Evolutionary conservation across 2,797 vertebrate genomes (phyloP).

Genomic region (Melanogrammus aeglefinus): DNA sequence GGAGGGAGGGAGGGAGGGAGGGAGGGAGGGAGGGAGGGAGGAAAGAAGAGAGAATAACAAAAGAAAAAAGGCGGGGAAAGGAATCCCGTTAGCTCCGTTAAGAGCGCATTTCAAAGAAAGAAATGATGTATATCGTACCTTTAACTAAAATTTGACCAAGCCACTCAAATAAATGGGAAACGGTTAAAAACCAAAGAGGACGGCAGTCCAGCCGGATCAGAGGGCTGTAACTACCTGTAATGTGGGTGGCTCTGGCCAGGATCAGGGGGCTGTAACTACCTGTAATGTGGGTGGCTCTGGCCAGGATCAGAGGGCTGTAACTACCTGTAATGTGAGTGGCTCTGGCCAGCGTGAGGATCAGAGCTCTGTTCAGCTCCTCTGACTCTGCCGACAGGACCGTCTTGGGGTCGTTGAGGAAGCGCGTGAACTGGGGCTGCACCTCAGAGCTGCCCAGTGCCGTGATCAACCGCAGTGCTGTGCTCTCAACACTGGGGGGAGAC

Average conservation of each 20-base stretch:
- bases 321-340: constrained; percentile 96
- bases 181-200: neutral
- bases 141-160: neutral
- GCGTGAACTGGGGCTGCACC: constrained; percentile 95
- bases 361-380: constrained; percentile 93
- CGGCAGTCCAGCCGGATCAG: neutral
- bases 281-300: constrained; percentile 93
- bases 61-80: neutral
- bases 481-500: constrained; percentile 83
- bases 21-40: neutral
- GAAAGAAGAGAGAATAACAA: neutral
- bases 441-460: constrained; percentile 95
- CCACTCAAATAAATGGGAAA: neutral
- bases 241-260: constrained; percentile 86
- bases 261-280: constrained; percentile 64
- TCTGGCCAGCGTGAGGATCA: constrained; percentile 94
- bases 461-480: constrained; percentile 92
- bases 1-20: neutral
- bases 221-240: constrained; percentile 79
- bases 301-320: neutral
- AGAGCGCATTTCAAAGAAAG: neutral
- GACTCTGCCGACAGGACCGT: constrained; percentile 94
- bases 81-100: neutral
- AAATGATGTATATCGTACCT: neutral
- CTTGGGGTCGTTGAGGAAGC: constrained; percentile 96